Percentiles rank a stretch among this genome's conserved stretches.
These are phyloP conservation scores for Zaprionus gabonicus DNA, from an alignment of 1,140 invertebrate species.

Conservation along the genomic window DNA sequence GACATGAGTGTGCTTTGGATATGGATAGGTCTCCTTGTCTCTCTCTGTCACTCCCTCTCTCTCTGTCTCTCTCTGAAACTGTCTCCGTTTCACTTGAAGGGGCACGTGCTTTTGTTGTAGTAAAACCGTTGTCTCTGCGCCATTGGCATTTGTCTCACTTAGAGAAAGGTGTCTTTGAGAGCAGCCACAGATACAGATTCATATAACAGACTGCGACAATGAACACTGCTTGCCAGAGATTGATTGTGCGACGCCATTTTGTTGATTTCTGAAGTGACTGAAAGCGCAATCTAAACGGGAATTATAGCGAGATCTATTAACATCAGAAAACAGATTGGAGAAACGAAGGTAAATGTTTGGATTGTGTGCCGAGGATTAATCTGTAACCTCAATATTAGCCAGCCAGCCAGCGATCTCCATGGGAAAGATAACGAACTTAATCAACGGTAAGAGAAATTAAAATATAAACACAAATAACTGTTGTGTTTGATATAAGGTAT, in stretches of 20 bases:
- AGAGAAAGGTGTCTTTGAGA: constrained; percentile 75
- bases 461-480: not conserved
- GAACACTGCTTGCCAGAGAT: constrained; percentile 55
- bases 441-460: constrained; percentile 1
- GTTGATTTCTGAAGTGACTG: constrained; percentile 36
- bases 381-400: constrained; percentile 2
- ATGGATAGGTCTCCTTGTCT: constrained; percentile 23
- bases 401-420: constrained; percentile 12
- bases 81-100: constrained; percentile 59
- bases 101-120: constrained; percentile 78
- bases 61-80: constrained; percentile 38
- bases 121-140: constrained; percentile 70
- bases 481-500: not conserved
- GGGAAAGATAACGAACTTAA: not conserved
- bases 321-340: constrained; percentile 13
- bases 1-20: constrained; percentile 1
- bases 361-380: constrained; percentile 21
- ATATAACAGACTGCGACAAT: constrained; percentile 64
- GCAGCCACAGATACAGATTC: constrained; percentile 13
- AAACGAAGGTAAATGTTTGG: constrained; percentile 26
- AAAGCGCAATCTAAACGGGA: constrained; percentile 12
- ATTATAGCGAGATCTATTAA: constrained; percentile 30
- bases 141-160: constrained; percentile 48
- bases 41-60: constrained; percentile 37
- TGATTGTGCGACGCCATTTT: constrained; percentile 70